Percentiles rank a stretch among this genome's conserved stretches.
These are phyloP conservation scores for Carollia perspicillata DNA, from an alignment of 2,113 vertebrate genomes.

Conservation along the genomic window DNA sequence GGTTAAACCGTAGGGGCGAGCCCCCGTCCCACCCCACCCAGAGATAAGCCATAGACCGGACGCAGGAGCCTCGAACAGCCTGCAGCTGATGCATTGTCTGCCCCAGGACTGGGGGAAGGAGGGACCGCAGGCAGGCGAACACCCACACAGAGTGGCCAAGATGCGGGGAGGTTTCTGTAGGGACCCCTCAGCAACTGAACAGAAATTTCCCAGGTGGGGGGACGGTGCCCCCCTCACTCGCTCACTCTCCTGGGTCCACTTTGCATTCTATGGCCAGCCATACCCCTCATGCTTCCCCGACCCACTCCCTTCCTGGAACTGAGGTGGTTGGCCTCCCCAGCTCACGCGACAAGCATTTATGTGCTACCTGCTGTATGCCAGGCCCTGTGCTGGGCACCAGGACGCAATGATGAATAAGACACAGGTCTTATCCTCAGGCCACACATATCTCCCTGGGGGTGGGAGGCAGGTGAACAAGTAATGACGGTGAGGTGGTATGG, in stretches of 20 bases:
- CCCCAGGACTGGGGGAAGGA: neutral
- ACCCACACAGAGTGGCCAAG: neutral
- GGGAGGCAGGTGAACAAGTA: neutral
- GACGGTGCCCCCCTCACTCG: fast-evolving
- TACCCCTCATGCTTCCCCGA: no score
- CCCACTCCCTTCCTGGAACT: neutral
- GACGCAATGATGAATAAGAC: neutral
- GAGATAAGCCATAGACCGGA: no score
- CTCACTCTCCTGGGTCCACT: neutral
- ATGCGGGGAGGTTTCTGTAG: neutral
- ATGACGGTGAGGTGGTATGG: neutral
- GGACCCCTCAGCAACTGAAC: neutral
- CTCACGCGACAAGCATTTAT: neutral
- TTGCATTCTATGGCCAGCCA: fast-evolving
- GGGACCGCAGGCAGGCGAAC: neutral
- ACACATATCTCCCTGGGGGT: neutral
- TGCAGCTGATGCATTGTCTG: neutral
- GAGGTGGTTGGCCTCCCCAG: neutral
- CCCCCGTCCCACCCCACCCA: neutral
- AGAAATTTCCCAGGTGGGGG: neutral
- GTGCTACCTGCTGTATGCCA: neutral
- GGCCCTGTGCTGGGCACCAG: neutral
- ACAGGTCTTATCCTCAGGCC: neutral
- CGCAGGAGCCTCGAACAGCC: fast-evolving
- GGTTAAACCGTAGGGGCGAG: neutral